A percentile compares a stretch with the other conserved stretches of the same genome.
Conservation (phyloP, 1,140 invertebrate species). For the Gerris buenoi region DNA sequence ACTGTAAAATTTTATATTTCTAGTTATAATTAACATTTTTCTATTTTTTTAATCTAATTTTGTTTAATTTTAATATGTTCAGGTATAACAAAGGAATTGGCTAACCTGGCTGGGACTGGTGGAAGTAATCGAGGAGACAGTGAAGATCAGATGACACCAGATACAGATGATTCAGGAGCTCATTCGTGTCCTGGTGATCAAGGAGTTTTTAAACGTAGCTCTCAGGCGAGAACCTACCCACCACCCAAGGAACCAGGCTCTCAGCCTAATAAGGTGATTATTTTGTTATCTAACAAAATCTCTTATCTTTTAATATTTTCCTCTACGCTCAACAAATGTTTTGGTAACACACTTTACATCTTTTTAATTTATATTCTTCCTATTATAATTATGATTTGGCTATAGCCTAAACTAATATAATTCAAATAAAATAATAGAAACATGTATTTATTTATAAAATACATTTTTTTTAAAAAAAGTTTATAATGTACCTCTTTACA, state of each 20-base stretch:
- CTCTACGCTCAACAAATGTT: no score
- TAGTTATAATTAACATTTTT: no score
- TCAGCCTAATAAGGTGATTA: neutral
- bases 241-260: constrained; percentile 30
- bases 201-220: constrained; percentile 21
- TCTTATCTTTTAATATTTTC: neutral
- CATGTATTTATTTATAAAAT: no score
- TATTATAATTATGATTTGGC: no score
- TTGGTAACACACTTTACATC: no score
- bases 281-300: neutral
- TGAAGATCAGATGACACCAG: constrained; percentile 44
- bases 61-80: constrained; percentile 2
- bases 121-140: constrained; percentile 28
- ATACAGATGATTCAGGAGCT: constrained; percentile 43
- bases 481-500: no score
- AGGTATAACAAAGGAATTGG: constrained; percentile 36
- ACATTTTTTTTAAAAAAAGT: no score
- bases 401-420: no score
- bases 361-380: no score
- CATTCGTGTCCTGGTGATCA: constrained; percentile 34
- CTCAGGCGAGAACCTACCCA: constrained; percentile 12
- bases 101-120: constrained; percentile 27
- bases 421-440: no score
- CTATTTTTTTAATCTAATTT: no score
- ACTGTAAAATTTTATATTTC: no score